Percentiles rank a stretch among this genome's conserved stretches.
These are phyloP conservation scores for Jaculus jaculus DNA, from an alignment of 2,113 vertebrate species.

Conservation along the genomic window DNA sequence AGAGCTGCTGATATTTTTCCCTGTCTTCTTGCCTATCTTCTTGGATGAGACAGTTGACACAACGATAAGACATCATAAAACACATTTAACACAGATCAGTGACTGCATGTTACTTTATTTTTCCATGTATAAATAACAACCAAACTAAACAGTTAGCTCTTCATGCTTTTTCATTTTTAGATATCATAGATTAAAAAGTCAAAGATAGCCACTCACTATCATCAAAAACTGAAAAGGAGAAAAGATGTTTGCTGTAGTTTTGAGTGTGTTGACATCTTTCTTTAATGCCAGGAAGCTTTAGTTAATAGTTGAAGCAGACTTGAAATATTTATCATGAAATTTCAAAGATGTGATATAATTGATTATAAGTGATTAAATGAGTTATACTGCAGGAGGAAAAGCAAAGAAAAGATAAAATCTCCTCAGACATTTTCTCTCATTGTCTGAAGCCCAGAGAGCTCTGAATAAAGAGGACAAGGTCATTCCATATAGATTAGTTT, in stretches of 20 bases:
- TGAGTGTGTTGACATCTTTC: neutral
- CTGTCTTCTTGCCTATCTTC: neutral
- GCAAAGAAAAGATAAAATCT: neutral
- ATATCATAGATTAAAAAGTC: neutral
- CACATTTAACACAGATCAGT: neutral
- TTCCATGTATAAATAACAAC: slow-evolving; percentile 3
- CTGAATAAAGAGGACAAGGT: neutral
- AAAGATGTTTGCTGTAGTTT: neutral
- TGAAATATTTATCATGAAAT: neutral
- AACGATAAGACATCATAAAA: neutral
- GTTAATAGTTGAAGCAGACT: neutral
- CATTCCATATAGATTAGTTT: slow-evolving; percentile 2
- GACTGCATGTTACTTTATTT: neutral
- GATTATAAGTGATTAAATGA: neutral
- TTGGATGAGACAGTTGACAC: neutral
- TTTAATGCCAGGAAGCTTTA: neutral
- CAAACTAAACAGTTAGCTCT: neutral
- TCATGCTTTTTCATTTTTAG: neutral
- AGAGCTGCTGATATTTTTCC: neutral
- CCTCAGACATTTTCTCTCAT: neutral
- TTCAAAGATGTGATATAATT: neutral
- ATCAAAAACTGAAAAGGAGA: neutral
- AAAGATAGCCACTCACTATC: neutral
- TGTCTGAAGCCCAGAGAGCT: neutral
- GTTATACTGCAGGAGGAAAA: neutral